Conservation (phyloP, 2,888 invertebrate species). For the Encarsia formosa region DNA sequence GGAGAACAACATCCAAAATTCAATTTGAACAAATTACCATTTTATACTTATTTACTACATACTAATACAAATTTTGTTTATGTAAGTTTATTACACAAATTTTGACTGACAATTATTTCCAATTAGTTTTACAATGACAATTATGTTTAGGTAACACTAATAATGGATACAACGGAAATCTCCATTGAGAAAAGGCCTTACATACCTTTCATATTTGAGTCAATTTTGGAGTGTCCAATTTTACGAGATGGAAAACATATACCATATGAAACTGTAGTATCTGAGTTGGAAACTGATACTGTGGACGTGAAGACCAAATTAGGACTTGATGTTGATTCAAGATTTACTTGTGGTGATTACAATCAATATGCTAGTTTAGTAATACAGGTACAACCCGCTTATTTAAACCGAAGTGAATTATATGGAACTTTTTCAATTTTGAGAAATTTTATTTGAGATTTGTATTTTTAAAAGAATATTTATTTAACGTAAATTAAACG, state of each 20-base stretch:
- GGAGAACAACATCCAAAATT: conserved; percentile 55
- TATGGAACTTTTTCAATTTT: no score
- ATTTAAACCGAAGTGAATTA: no score
- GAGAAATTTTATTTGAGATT: no score
- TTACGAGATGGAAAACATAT: conserved; percentile 57
- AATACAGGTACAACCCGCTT: conserved; percentile 58
- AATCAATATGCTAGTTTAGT: conserved; percentile 64
- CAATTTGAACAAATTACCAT: conserved; percentile 63
- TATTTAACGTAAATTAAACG: conserved; percentile 60
- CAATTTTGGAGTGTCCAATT: conserved; percentile 73
- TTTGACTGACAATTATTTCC: no score
- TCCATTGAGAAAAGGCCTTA: conserved; percentile 63
- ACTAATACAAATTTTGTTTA: conserved; percentile 80
- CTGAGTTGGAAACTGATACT: conserved; percentile 72
- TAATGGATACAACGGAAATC: conserved; percentile 66
- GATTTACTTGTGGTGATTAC: conserved; percentile 71
- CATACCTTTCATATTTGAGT: conserved; percentile 71
- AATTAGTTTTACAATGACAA: no score
- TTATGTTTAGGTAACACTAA: conserved; percentile 62
- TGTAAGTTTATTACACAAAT: conserved; percentile 60
- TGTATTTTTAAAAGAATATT: no score
- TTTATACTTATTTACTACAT: conserved; percentile 74
- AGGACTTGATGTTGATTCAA: conserved; percentile 58
- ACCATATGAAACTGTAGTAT: conserved; percentile 71
- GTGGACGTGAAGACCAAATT: conserved; percentile 60